Evolutionary conservation across 2,888 invertebrate species (phyloP), one percentile per base, ranked within the genome.

Genomic region (Aspidiotus rigidus): DNA sequence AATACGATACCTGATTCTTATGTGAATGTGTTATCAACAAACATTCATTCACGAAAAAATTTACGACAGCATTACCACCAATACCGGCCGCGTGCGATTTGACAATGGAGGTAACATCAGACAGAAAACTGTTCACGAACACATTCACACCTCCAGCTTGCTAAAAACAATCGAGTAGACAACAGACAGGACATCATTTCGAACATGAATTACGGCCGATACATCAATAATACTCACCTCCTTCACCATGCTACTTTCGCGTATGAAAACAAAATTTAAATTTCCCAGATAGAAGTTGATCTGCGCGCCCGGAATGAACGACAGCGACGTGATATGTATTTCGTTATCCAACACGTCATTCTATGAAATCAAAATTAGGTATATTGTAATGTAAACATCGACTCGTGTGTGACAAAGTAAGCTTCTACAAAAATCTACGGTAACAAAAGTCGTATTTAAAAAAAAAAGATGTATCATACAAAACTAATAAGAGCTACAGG

Each of bases 51-150:
- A 96, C 86, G 78, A 91, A 93, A 80, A 92, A 96, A 0, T 94
- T 90, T 0, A 95, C 90, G 82, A 98, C 87, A 1, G 95, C 94
- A 79, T 97, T 96, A 6, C 97, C 97, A 40, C 96, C 95, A 44
- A 97, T 80, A 0, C 95, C 91, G 0, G 89, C 86, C 41, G 97
- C 92, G 80, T 97, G 94, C 6, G 96, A 93, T 66, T 96, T 84
- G 1, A 92, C 91, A 72, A 97, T 93, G 1, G 94, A 93, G 75
- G 96, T 78, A 15, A 96, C 90, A 83, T 97, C 97, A 63, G 90
- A 89, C 8, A 96, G 86, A 77, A 96, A 95, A 70, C 90, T 90
- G 77, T 96, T 95, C 71, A 95, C 87, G 79, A 97, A 97, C 3
- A 94, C 94, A 78, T 92, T 92, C 62, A 94, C 84, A 1, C 97